These are phyloP conservation scores for Nomada flava DNA, from an alignment of 2,888 invertebrate genomes.

Conservation along the genomic window DNA sequence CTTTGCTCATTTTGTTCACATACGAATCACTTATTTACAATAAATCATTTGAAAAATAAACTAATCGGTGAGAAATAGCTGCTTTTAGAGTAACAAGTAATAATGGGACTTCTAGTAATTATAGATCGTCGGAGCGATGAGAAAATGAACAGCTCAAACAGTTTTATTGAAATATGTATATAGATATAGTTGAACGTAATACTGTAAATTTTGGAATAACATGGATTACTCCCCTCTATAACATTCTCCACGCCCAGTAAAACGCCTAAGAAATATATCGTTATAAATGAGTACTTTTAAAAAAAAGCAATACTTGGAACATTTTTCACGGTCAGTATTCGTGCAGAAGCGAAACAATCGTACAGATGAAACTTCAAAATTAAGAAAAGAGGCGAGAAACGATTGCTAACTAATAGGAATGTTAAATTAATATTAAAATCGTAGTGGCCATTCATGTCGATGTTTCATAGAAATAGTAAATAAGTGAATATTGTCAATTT, in stretches of 20 bases:
- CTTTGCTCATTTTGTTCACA: neutral
- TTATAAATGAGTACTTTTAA: neutral
- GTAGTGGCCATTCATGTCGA: neutral
- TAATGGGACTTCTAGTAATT: slow-evolving; percentile 7
- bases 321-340: neutral
- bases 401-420: slow-evolving; percentile 22
- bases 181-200: slow-evolving; percentile 23
- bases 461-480: neutral
- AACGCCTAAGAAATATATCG: neutral
- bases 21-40: slow-evolving; percentile 25
- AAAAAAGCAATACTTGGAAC: slow-evolving; percentile 7
- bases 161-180: neutral
- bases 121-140: slow-evolving; percentile 42
- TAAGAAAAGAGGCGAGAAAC: neutral
- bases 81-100: slow-evolving; percentile 10
- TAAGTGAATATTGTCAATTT: neutral
- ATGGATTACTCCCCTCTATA: neutral
- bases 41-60: slow-evolving; percentile 36
- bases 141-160: slow-evolving; percentile 24
- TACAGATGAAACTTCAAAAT: neutral
- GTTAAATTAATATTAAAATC: slow-evolving; percentile 22
- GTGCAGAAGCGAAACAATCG: neutral
- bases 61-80: slow-evolving; percentile 18
- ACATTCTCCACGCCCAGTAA: neutral
- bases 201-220: slow-evolving; percentile 34